Percentiles rank a stretch among this genome's conserved stretches.
Conservation (phyloP, 2,797 vertebrate species). For the Acridotheres tristis region DNA sequence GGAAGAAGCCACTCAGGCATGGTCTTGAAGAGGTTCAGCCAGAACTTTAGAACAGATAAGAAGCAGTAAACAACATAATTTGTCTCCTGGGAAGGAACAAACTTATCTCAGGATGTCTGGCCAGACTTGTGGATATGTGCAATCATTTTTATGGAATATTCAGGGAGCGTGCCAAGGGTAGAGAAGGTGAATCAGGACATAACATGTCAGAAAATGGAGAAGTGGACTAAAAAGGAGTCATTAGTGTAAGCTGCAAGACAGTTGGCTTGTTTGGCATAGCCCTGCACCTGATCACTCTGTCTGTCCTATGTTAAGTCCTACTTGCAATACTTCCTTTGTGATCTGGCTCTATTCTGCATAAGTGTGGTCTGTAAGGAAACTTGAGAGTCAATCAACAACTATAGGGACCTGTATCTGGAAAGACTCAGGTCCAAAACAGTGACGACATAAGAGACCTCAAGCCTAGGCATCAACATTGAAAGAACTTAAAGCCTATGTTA, state of each 20-base stretch:
- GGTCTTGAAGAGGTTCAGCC: not conserved
- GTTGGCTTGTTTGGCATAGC: not conserved
- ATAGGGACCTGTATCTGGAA: not conserved
- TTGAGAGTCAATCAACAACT: not conserved
- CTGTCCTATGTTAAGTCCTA: not conserved
- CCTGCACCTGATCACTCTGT: not conserved
- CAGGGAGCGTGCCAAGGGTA: not conserved
- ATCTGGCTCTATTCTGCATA: not conserved
- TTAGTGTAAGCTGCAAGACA: not conserved
- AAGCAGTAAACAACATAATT: not conserved
- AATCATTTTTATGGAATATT: not conserved
- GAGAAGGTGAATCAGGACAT: not conserved
- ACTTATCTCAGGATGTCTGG: not conserved
- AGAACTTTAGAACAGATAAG: not conserved
- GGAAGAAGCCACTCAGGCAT: not conserved
- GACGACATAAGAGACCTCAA: not conserved
- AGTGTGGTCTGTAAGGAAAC: not conserved
- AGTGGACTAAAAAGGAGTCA: not conserved
- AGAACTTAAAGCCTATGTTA: not conserved
- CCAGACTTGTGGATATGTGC: not conserved
- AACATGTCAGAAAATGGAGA: fast-evolving
- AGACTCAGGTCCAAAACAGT: not conserved
- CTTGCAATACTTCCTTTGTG: not conserved
- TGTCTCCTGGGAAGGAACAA: not conserved
- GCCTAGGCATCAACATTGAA: not conserved